phyloP scores from a whole-genome alignment of 2,113 vertebrate species.

The Stegostoma tigrinum region DNA sequence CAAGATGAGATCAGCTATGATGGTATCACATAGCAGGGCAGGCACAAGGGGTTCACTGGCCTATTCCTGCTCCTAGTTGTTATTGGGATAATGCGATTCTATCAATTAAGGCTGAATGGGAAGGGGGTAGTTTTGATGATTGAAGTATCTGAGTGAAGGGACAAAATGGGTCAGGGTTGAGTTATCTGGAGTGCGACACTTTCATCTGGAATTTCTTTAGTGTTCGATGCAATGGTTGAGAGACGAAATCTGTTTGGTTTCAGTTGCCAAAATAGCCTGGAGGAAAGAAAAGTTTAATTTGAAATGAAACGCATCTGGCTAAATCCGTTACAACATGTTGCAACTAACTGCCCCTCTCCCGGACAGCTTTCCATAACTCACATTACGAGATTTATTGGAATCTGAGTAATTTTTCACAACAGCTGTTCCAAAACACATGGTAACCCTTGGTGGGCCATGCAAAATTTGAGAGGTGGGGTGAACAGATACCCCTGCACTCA shows the following conservation, averaged over 20 bases:
- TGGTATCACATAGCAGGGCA: no score
- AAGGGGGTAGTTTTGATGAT: no score
- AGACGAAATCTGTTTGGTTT: background rate
- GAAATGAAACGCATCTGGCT: background rate
- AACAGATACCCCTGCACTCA: background rate
- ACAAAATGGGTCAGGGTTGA: background rate
- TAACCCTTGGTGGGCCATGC: background rate
- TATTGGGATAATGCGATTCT: no score
- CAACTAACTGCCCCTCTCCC: background rate
- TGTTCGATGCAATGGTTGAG: background rate
- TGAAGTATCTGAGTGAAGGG: no score
- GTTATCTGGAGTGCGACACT: background rate
- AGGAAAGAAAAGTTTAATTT: background rate
- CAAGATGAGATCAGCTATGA: no score
- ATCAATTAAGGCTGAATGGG: no score
- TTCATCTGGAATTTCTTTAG: background rate
- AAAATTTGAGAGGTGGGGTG: background rate
- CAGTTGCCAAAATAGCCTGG: background rate
- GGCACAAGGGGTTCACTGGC: no score
- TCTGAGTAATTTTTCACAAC: background rate
- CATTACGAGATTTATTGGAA: background rate
- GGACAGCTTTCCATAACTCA: background rate
- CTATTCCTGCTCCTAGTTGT: no score
- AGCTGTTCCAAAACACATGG: background rate
- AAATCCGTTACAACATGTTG: background rate